These are phyloP conservation scores for Dasysyrphus tricinctus DNA, from an alignment of 2,888 invertebrate genomes.

Conservation along the genomic window DNA sequence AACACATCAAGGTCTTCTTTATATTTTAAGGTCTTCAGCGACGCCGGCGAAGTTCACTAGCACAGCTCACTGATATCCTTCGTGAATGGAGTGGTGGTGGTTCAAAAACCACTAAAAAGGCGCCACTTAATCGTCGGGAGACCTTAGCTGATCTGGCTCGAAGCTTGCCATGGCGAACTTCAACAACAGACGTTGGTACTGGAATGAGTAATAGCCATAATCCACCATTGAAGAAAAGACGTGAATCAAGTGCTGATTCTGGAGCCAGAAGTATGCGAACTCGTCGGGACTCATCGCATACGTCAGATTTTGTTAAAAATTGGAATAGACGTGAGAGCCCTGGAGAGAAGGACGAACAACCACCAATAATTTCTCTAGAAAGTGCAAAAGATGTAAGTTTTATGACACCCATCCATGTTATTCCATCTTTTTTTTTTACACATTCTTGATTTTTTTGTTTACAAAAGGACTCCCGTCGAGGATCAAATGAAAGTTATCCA, in stretches of 20 bases:
- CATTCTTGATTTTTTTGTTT: not conserved
- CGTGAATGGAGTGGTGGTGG: slow-evolving; percentile 93
- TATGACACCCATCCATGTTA: not conserved
- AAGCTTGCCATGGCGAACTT: slow-evolving; percentile 92
- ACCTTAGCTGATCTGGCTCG: slow-evolving; percentile 94
- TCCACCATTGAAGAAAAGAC: slow-evolving; percentile 87
- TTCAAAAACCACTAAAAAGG: slow-evolving; percentile 85
- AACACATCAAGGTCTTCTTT: no score
- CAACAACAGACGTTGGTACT: slow-evolving; percentile 85
- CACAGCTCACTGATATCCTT: slow-evolving; percentile 94
- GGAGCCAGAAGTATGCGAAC: slow-evolving; percentile 91
- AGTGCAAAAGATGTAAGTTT: slow-evolving; percentile 74
- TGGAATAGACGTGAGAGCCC: slow-evolving; percentile 89
- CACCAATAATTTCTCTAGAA: slow-evolving; percentile 73
- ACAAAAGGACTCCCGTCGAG: slow-evolving; percentile 84
- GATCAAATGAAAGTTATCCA: slow-evolving; percentile 88
- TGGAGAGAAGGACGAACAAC: slow-evolving; percentile 81
- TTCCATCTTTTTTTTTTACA: not conserved
- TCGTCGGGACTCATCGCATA: slow-evolving; percentile 89
- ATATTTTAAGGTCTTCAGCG: slow-evolving; percentile 85
- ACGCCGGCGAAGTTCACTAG: slow-evolving; percentile 92
- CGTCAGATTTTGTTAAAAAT: slow-evolving; percentile 88
- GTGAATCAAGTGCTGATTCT: slow-evolving; percentile 94
- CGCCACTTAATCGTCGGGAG: slow-evolving; percentile 92
- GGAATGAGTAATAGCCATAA: slow-evolving; percentile 84